phyloP scores from a whole-genome alignment of 2,888 invertebrate genomes.

The Lissonota sp. region DNA sequence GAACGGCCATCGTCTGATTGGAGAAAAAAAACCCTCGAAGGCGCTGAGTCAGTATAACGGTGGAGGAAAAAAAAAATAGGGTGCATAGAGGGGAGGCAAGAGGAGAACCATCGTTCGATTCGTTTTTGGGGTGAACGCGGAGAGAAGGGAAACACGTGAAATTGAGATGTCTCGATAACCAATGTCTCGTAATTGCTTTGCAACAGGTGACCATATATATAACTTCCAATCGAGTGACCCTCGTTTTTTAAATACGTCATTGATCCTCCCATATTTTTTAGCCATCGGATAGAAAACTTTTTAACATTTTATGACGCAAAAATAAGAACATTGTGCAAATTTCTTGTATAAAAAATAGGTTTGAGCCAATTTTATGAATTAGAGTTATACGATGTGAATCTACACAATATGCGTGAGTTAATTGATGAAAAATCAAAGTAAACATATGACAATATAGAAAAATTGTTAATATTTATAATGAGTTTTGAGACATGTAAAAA shows the following conservation, averaged over 20 bases:
- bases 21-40: constrained; percentile 56
- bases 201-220: constrained; percentile 79
- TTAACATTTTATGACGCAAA: too few relatives aligned
- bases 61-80: constrained; percentile 47
- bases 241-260: neutral
- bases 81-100: constrained; percentile 56
- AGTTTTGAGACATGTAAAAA: too few relatives aligned
- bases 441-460: too few relatives aligned
- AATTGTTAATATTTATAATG: too few relatives aligned
- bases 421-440: too few relatives aligned
- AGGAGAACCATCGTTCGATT: constrained; percentile 69
- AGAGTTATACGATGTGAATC: too few relatives aligned
- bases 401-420: too few relatives aligned
- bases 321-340: too few relatives aligned
- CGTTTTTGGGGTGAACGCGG: constrained; percentile 47
- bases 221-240: constrained; percentile 23
- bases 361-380: too few relatives aligned
- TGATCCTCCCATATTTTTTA: too few relatives aligned
- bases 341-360: too few relatives aligned
- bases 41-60: constrained; percentile 49
- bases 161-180: constrained; percentile 82
- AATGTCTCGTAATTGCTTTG: constrained; percentile 80
- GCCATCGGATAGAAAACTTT: too few relatives aligned
- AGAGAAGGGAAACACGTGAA: constrained; percentile 75
- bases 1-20: constrained; percentile 57